These are phyloP conservation scores for Schlechtendalia chinensis DNA, from an alignment of 1,140 invertebrate species.

Conservation along the genomic window DNA sequence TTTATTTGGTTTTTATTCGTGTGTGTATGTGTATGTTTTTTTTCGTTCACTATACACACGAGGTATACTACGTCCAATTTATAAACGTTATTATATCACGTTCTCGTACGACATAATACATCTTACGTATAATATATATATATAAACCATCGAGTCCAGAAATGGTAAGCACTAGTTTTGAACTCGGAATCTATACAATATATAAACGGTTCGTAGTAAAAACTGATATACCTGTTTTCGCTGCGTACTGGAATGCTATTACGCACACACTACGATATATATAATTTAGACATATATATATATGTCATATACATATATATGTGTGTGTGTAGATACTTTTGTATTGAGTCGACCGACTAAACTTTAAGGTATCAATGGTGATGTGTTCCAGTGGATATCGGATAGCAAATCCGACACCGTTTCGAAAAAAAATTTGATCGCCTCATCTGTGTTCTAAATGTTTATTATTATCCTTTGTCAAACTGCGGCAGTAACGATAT, in stretches of 20 bases:
- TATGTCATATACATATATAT: background rate
- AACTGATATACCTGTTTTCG: conserved; percentile 9
- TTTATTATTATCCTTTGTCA: too few relatives aligned
- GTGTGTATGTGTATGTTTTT: too few relatives aligned
- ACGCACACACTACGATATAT: background rate
- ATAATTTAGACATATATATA: background rate
- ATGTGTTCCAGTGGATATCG: conserved; percentile 8
- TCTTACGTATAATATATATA: too few relatives aligned
- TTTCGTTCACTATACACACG: too few relatives aligned
- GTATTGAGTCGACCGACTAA: background rate
- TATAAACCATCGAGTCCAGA: conserved; percentile 17
- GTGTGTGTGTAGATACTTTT: background rate
- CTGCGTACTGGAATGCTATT: conserved; percentile 5
- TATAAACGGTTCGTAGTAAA: background rate
- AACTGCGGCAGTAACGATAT: too few relatives aligned
- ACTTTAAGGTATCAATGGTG: background rate
- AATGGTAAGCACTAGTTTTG: conserved; percentile 32
- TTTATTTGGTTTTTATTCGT: too few relatives aligned
- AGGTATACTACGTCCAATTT: conserved; percentile 14
- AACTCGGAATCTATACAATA: background rate
- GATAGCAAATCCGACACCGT: background rate
- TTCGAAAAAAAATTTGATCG: background rate
- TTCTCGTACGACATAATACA: background rate
- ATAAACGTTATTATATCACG: conserved; percentile 37
- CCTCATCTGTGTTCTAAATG: too few relatives aligned